A percentile compares a stretch with the other conserved stretches of the same genome.
Conservation (phyloP, 2,888 invertebrate species). For the Sminthurinus aureus region DNA sequence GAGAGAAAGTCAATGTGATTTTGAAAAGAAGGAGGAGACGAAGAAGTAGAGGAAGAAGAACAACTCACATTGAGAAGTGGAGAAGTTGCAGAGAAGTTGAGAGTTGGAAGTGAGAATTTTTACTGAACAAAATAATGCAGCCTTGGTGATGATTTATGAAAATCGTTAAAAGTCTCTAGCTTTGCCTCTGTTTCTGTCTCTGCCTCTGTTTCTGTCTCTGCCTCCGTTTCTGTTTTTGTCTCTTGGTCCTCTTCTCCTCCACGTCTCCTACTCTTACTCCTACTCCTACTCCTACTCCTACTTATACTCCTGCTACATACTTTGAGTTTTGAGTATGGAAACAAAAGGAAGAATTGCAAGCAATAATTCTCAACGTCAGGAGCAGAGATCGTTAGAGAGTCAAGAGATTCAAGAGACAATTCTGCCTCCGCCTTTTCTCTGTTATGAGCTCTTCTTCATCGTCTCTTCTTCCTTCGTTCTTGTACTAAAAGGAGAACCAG, state of each 20-base stretch:
- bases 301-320: no score
- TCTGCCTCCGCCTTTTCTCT: constrained; percentile 60
- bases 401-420: constrained; percentile 56
- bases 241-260: no score
- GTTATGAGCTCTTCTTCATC: constrained; percentile 41
- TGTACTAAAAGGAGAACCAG: no score
- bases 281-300: no score
- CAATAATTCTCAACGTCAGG: constrained; percentile 60
- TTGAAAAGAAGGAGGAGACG: constrained; percentile 23
- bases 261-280: no score
- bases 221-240: no score
- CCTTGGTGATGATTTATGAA: constrained; percentile 60
- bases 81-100: neutral
- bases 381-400: constrained; percentile 59
- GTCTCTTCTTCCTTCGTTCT: neutral
- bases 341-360: constrained; percentile 60
- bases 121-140: constrained; percentile 55
- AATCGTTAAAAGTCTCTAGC: constrained; percentile 60
- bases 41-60: neutral
- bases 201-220: neutral
- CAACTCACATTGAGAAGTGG: neutral
- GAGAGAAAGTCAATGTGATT: constrained; percentile 20
- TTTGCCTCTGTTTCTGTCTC: constrained; percentile 8
- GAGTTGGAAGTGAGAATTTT: constrained; percentile 45
- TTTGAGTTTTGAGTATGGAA: constrained; percentile 56